phyloP scores from a whole-genome alignment of 2,113 vertebrate genomes.

The Clinocottus analis region DNA sequence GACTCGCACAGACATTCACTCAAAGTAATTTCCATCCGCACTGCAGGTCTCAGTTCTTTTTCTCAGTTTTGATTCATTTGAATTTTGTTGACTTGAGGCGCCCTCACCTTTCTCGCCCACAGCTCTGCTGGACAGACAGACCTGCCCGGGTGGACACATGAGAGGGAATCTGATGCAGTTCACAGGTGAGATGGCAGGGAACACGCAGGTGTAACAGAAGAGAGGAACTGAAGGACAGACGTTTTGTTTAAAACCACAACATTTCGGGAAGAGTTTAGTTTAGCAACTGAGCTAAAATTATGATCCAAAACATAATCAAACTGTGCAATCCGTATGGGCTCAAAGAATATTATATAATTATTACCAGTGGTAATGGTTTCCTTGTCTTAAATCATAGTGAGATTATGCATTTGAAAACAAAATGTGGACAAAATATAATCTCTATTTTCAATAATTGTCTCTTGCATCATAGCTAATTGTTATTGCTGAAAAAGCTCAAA shows the following conservation, averaged over 20 bases:
- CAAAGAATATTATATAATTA: neutral
- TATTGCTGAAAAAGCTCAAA: neutral
- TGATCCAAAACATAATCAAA: neutral
- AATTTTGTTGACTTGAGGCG: neutral
- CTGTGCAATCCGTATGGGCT: too few relatives aligned
- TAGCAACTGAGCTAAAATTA: neutral
- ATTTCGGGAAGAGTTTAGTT: neutral
- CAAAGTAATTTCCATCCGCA: neutral
- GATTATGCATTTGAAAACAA: neutral
- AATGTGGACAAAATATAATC: neutral
- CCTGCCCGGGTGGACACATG: constrained; percentile 73
- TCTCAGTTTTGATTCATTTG: constrained; percentile 53
- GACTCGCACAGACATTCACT: neutral
- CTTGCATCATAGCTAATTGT: neutral
- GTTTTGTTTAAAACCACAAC: neutral
- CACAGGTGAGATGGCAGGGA: constrained; percentile 80
- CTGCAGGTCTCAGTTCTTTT: constrained; percentile 30
- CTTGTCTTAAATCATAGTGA: neutral
- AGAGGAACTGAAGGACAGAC: constrained; percentile 71
- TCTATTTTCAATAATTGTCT: neutral
- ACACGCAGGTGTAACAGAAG: constrained; percentile 84
- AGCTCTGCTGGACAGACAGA: constrained; percentile 79
- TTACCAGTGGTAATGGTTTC: neutral
- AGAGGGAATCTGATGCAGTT: constrained; percentile 81
- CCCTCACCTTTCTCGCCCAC: constrained; percentile 75